A percentile compares a stretch with the other conserved stretches of the same genome.
phyloP scores from a whole-genome alignment of 1,140 invertebrate genomes.

The Cherax destructor region DNA sequence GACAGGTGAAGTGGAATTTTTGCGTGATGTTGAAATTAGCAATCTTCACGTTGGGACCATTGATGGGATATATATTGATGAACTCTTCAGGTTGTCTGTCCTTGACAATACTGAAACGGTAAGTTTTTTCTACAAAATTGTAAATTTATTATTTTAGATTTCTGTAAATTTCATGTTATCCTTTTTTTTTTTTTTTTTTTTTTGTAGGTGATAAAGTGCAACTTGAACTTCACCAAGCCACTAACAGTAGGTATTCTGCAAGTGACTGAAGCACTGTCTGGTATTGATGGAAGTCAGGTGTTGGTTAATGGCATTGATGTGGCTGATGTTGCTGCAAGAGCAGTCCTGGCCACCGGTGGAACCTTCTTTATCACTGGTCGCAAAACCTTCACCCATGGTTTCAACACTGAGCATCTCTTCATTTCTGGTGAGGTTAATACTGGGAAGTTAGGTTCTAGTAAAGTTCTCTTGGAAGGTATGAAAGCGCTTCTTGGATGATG shows the following conservation, averaged over 20 bases:
- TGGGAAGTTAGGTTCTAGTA: too few relatives aligned
- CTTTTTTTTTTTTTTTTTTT: too few relatives aligned
- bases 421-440: not conserved
- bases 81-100: not conserved
- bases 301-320: constrained; percentile 33
- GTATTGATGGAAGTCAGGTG: not conserved
- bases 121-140: not conserved
- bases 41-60: not conserved
- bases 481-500: too few relatives aligned
- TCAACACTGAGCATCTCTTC: not conserved
- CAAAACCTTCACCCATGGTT: constrained; percentile 15
- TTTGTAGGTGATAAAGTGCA: constrained; percentile 42
- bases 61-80: constrained; percentile 12
- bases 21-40: constrained; percentile 2
- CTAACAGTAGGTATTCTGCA: not conserved
- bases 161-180: too few relatives aligned
- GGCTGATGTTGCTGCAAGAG: not conserved
- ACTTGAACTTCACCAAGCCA: constrained; percentile 25
- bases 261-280: not conserved
- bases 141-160: too few relatives aligned
- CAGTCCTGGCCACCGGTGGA: constrained; percentile 10
- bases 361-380: constrained; percentile 7
- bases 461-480: too few relatives aligned
- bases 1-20: not conserved
- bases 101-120: constrained; percentile 20